Evolutionary conservation across 1,140 invertebrate species (phyloP).

Genomic region (Aphidius gifuensis): DNA sequence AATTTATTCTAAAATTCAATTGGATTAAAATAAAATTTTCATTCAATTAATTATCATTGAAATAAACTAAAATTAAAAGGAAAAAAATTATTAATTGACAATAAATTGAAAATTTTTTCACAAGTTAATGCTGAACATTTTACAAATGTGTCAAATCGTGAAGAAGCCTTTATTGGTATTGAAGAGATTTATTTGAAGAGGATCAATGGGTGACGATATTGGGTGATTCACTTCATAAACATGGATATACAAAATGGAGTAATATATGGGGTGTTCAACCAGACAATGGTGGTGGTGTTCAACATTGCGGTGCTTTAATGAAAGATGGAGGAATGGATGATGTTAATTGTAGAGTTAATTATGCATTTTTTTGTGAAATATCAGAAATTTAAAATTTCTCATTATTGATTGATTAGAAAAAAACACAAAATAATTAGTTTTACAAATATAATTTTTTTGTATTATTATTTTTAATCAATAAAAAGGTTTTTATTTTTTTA

Average conservation of each 20-base stretch:
- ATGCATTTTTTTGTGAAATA: conserved; percentile 47
- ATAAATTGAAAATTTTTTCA: conserved; percentile 45
- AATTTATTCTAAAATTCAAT: too few relatives aligned
- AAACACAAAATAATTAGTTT: too few relatives aligned
- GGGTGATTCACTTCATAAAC: conserved; percentile 46
- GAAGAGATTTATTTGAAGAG: conserved; percentile 50
- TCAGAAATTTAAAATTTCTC: conserved; percentile 30
- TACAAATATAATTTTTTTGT: too few relatives aligned
- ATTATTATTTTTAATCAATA: too few relatives aligned
- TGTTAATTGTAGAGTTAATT: conserved; percentile 40
- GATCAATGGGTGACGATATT: conserved; percentile 48
- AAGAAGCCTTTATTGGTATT: conserved; percentile 44
- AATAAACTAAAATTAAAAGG: too few relatives aligned
- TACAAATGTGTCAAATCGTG: conserved; percentile 34
- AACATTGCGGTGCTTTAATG: conserved; percentile 47
- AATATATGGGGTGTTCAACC: conserved; percentile 48
- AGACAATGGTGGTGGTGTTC: conserved; percentile 45
- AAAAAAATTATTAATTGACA: too few relatives aligned
- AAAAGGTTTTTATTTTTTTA: too few relatives aligned
- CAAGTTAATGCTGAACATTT: conserved; percentile 27
- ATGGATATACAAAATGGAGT: conserved; percentile 48
- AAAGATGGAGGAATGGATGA: conserved; percentile 49
- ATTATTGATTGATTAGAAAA: conserved; percentile 1
- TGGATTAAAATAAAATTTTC: too few relatives aligned
- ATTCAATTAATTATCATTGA: too few relatives aligned